Base-by-base conservation (phyloP, 2,113 vertebrate species). In the Clarias gariepinus region DNA sequence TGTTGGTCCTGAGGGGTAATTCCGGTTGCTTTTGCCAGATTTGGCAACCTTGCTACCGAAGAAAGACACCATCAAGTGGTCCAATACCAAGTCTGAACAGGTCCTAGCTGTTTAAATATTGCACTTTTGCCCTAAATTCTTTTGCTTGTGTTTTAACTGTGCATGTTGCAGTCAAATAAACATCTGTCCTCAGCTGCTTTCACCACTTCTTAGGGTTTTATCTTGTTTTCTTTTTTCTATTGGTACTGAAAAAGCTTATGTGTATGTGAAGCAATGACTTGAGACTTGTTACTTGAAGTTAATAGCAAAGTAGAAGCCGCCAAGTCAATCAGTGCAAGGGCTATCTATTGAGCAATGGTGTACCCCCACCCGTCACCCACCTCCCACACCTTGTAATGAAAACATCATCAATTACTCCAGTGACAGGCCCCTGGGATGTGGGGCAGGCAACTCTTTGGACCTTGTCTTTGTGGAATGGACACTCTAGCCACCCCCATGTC, bases 401-500 rank as follows among this genome's bases (percentile, higher is more conserved):
- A 97, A 96, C 96, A 96, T 95, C 96, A 97, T 98, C 96, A 97
- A 95, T 98, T 97, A 96, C 93, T 93, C 92, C 91, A 91, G 92
- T 94, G 95, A 97, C 95, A 97, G 96, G 94, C 92, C 88, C 93
- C 91, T 91, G 95, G 94, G 95, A 96, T 93, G 93, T 66, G 23
- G 90, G 93, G 90, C 92, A 94, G 94, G 95, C 94, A 94, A 92
- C 93, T 94, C 94, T 94, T 94, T 95, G 94, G 94, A 94, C 93
- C 94, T 96, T 94, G 94, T 95, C 93, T 89, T 96, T 92, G 93
- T 96, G 93, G 93, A 93, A 94, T 92, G 94, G 92, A 95, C 90
- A 91, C 89, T 89, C 68, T 83, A n/a, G 63, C 87, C 84, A 78
- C 80, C 88, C 88, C 86, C 73, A 78, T 84, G 69, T 79, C 88